Base-by-base conservation (phyloP, 2,113 vertebrate species). In the Tupaia tana region DNA sequence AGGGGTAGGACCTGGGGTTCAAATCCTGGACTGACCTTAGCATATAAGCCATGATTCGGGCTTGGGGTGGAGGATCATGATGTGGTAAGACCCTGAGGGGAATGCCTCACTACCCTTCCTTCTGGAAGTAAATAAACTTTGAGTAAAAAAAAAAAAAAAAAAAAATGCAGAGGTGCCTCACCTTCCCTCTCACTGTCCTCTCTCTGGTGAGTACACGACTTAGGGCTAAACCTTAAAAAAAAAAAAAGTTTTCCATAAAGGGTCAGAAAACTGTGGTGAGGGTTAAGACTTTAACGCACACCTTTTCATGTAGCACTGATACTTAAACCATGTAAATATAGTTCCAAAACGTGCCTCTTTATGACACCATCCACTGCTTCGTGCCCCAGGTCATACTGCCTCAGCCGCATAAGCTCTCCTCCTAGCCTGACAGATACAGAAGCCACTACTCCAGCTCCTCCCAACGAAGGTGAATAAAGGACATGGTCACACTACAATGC, bases 391-490 rank as follows among this genome's bases (percentile, higher is more conserved):
- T 64, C 27, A 7, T 34, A 15, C 77, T 56, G 25, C 31, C 67
- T 1, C 0, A 20, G 24, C 67, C 79, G 69, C 63, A 79, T 19
- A 78, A 34, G 64, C 61, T 74, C 31, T 90, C 85, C 56, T 84
- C n/a, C 54, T 58, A 20, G 61, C 58, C 84, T 22, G 9, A 34
- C 18, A 84, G 74, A 67, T 0, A 0, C 5, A 88, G 88, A 1
- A 69, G 19, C 63, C 14, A 20, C 58, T 89, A 74, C 73, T 71
- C 82, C 56, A 56, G 77, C 79, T 27, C 88, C n/a, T 16, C 31
- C 95, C 96, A 95, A 92, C 34, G 14, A 93, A 90, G 54, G 83
- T 87, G 86, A 98, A 98, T 90, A 98, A 98, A 98, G 82, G 85
- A 98, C 95, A 97, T 63, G 31, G 81, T 86, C 95, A 97, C 93